phyloP scores from a whole-genome alignment of 2,888 invertebrate genomes.

The Ecdyonurus torrentis region DNA sequence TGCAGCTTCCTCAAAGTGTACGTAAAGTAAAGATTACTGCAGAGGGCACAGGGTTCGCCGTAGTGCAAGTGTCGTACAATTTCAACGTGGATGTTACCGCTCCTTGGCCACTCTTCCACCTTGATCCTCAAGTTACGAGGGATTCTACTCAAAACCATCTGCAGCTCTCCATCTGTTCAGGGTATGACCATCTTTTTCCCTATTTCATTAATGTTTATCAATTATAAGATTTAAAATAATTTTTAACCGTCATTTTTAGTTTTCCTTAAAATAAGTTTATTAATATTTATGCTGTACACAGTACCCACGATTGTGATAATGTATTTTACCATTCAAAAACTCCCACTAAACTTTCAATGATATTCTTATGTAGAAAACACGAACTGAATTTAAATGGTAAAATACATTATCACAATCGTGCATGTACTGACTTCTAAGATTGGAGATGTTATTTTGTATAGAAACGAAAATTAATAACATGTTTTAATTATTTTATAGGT shows the following conservation, averaged over 20 bases:
- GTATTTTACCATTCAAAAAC: too few species aligned
- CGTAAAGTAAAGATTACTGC: slow-evolving; percentile 55
- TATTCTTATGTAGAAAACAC: too few species aligned
- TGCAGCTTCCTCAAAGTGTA: slow-evolving; percentile 34
- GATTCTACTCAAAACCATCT: slow-evolving; percentile 59
- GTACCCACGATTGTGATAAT: too few species aligned
- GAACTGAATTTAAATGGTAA: too few species aligned
- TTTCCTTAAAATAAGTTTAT: too few species aligned
- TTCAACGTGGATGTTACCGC: slow-evolving; percentile 77
- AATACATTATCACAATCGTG: too few species aligned
- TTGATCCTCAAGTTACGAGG: slow-evolving; percentile 73
- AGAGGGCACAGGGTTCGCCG: slow-evolving; percentile 60
- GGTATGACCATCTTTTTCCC: slow-evolving; percentile 33
- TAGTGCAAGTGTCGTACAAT: slow-evolving; percentile 60
- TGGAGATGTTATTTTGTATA: neutral
- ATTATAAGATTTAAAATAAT: slow-evolving; percentile 34
- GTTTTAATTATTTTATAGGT: neutral
- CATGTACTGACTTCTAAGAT: too few species aligned
- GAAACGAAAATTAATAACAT: neutral
- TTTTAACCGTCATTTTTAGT: too few species aligned
- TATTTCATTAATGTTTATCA: neutral
- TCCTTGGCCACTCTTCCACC: slow-evolving; percentile 68
- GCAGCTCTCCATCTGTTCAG: slow-evolving; percentile 65
- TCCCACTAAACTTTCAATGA: too few species aligned
- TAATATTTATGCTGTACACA: too few species aligned